Percentiles rank a stretch among this genome's conserved stretches.
These are phyloP conservation scores for Martes martes DNA, from an alignment of 2,113 vertebrate genomes.

Conservation along the genomic window DNA sequence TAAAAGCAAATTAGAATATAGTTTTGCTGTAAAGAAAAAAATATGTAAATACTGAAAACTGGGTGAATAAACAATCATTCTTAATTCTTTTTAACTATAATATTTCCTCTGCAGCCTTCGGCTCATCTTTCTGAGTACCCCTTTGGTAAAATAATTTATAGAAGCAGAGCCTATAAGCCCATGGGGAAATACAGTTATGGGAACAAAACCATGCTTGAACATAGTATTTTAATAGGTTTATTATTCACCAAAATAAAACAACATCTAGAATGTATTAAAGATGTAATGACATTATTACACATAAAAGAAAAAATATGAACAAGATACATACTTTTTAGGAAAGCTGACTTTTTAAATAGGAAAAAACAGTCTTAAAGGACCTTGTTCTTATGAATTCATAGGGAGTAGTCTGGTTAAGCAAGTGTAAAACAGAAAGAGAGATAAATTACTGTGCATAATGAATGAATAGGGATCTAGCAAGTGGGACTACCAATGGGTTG, in stretches of 20 bases:
- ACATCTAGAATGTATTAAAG: neutral
- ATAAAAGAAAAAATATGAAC: neutral
- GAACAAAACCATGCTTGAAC: neutral
- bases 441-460: neutral
- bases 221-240: neutral
- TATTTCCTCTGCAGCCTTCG: neutral
- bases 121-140: neutral
- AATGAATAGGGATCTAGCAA: neutral
- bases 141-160: neutral
- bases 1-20: neutral
- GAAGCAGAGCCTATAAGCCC: neutral
- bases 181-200: neutral
- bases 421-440: neutral
- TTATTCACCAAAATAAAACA: neutral
- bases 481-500: too few species aligned
- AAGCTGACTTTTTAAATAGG: neutral
- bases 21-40: neutral
- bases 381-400: neutral
- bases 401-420: neutral
- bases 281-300: neutral
- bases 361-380: neutral
- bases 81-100: conserved; percentile 14
- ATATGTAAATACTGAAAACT: neutral
- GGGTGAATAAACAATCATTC: neutral
- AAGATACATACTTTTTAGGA: neutral